These are phyloP conservation scores for Hypercompe scribonia DNA, from an alignment of 2,888 invertebrate species.

Conservation along the genomic window DNA sequence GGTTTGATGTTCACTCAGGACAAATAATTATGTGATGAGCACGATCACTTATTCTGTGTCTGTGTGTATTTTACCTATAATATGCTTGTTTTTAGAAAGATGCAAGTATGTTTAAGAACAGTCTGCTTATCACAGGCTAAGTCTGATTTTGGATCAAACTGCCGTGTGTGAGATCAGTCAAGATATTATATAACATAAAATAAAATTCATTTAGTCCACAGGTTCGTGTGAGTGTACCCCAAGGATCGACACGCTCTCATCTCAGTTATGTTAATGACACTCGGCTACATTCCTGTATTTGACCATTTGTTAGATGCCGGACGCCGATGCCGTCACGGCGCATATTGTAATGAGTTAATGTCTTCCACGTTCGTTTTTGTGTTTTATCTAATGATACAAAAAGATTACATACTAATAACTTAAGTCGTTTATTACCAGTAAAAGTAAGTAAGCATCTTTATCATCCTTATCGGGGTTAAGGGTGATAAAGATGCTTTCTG, in stretches of 20 bases:
- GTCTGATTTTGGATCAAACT: too few species aligned
- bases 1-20: too few species aligned
- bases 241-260: constrained; percentile 44
- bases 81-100: too few species aligned
- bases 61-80: too few species aligned
- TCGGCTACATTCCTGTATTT: neutral
- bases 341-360: constrained; percentile 4
- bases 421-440: neutral
- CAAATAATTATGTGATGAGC: too few species aligned
- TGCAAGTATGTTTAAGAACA: too few species aligned
- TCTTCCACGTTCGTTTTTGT: neutral
- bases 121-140: too few species aligned
- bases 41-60: too few species aligned
- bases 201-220: neutral
- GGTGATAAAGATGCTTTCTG: neutral
- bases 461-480: neutral
- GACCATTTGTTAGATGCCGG: constrained; percentile 4
- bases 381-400: constrained; percentile 5
- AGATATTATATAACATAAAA: neutral
- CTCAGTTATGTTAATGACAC: constrained; percentile 65
- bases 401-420: neutral
- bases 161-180: too few species aligned
- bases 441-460: neutral
- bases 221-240: neutral
- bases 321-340: neutral